Base-by-base conservation (phyloP, 1,140 invertebrate species). In the Batillaria attramentaria region DNA sequence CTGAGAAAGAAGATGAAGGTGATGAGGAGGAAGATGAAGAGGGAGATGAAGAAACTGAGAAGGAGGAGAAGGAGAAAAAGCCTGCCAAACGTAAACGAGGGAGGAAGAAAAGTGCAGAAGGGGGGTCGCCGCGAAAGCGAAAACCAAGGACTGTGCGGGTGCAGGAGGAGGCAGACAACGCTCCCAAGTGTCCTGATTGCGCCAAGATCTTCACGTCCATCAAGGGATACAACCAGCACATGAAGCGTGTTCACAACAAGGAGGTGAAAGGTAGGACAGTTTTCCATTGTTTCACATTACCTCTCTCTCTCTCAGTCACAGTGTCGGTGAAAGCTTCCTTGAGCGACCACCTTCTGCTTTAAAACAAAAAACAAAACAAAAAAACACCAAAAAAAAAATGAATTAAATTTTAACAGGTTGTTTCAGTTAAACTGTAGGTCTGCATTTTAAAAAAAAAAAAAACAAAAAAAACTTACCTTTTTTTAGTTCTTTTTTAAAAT, bases 221-320 rank as follows among this genome's bases (percentile, higher is more conserved):
- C 13, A 75, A 42, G 39, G 73, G 73, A 35, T 75, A 75, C 73
- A 62, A 75, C 37, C 28, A 62, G 24, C 73, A 75, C 73, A 75
- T 75, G 73, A 75, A 75, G 73, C 24, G 73, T 35, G 50, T 75
- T 8, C 73, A 75, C 37, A 75, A 60, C n/a, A 50, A 75, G 37
- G 73, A 75, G 46, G 33, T 70, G 68, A 70, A 70, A 70, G 42
- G 68, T 70, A 70, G 42, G 68, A 4, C 35, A 24, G n/a, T n/a
- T n/a, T n/a, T n/a, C 57, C 57, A 60, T n/a, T 6, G 57, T 20
- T 60, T n/a, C 57, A 60, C 6, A 60, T 28, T 60, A 28, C 24
- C 57, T 60, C 57, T 4, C 57, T n/a, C 6, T n/a, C n/a, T n/a
- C n/a, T n/a, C n/a, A n/a, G n/a, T n/a, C n/a, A n/a, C n/a, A n/a